Percentiles rank a stretch among this genome's conserved stretches.
Conservation (phyloP, 1,140 invertebrate species). For the Halesus radiatus region DNA sequence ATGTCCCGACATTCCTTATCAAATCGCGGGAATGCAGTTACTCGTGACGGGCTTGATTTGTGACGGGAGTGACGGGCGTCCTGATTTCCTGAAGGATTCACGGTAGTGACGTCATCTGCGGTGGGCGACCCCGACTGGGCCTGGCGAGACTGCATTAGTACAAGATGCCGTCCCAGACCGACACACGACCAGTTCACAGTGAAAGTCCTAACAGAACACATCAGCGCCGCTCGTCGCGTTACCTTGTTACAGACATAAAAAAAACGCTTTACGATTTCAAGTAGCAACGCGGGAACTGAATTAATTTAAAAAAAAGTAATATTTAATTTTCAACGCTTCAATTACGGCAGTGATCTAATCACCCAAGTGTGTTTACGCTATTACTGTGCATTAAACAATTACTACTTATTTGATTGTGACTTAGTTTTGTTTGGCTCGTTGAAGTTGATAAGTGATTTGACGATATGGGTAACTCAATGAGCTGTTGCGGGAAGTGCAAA, state of each 20-base stretch:
- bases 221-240: not conserved
- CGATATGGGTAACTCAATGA: conserved; percentile 43
- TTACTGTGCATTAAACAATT: not conserved
- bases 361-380: not conserved
- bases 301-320: not conserved
- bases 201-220: conserved; percentile 1
- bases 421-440: not conserved
- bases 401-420: not conserved
- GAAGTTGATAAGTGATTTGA: not conserved
- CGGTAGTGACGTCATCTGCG: conserved; percentile 2
- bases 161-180: not conserved
- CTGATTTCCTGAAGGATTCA: conserved; percentile 27
- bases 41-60: no score
- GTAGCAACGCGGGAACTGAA: not conserved
- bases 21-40: no score
- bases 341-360: conserved; percentile 34
- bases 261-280: not conserved
- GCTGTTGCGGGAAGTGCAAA: conserved; percentile 42
- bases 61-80: not conserved
- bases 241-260: conserved; percentile 16
- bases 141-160: not conserved
- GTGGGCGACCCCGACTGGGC: not conserved
- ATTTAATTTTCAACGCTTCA: not conserved
- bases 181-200: conserved; percentile 6
- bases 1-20: no score